phyloP scores from a whole-genome alignment of 2,113 vertebrate species.

The Naja naja region DNA sequence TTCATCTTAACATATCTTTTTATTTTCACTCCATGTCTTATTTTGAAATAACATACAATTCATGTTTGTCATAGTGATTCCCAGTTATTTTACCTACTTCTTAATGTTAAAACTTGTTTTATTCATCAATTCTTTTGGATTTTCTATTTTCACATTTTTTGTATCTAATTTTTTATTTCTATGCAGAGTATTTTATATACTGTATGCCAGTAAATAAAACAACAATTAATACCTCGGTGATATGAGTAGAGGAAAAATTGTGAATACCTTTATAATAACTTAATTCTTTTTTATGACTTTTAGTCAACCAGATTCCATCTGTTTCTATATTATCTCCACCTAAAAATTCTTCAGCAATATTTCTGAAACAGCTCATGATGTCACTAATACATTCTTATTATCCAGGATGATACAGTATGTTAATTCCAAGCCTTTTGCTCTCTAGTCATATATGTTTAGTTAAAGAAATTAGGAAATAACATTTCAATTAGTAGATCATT shows the following conservation, averaged over 20 bases:
- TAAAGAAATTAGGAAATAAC: background rate
- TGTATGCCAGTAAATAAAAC: background rate
- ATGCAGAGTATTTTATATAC: background rate
- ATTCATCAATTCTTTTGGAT: background rate
- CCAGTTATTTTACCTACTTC: background rate
- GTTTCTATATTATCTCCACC: background rate
- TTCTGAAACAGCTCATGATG: background rate
- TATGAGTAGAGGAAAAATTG: background rate
- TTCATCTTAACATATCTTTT: background rate
- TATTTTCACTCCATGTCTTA: background rate
- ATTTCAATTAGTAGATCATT: background rate
- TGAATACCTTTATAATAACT: background rate
- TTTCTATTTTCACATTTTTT: background rate
- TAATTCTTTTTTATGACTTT: background rate
- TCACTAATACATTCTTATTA: background rate
- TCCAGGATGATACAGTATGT: background rate
- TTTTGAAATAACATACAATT: background rate
- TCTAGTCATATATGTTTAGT: background rate
- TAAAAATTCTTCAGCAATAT: background rate
- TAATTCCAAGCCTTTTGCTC: background rate
- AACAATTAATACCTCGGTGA: background rate
- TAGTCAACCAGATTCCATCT: background rate
- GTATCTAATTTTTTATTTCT: background rate
- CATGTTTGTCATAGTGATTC: background rate
- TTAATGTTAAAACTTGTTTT: background rate